Base-by-base conservation (phyloP, 2,888 invertebrate species). In the Stenotaenia linearis region DNA sequence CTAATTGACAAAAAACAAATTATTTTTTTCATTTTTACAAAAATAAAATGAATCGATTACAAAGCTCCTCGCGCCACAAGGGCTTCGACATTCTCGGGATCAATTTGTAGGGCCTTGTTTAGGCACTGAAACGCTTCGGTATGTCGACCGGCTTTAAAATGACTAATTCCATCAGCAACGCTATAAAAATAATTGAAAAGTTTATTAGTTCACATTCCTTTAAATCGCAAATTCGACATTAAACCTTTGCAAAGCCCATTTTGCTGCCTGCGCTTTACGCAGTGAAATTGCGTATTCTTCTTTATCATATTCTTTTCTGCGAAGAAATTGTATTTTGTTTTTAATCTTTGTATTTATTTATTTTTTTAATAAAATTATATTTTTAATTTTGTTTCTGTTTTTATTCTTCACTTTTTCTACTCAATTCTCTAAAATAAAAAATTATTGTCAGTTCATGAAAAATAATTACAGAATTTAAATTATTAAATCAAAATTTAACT, bases 81-180 rank as follows among this genome's bases (percentile, higher is more conserved):
- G 30, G 95, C 96, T 88, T 96, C 96, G 1, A 96, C 95, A 87
- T 96, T 96, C 83, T 93, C 90, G 0, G 95, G 92, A 87, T 96
- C 96, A 83, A 96, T 96, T 85, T 91, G 93, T 77, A 98, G 88
- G 3, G 97, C 98, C 87, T 95, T 95, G 87, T 96, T 96, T 69
- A 96, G 89, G 85, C 95, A 95, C 86, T 96, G 96, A 88, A 97
- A 95, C 45, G 97, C 97, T 88, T 98, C 97, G 0, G 94, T 92
- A 86, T 95, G 95, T 83, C 94, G 91, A 74, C 96, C 96, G 75
- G 93, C 92, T 88, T 97, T 97, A 88, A 97, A 97, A 28, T 78
- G 45, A 28, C 32, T 50, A 30, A 78, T 78, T 25, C 78, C 78
- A 56, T 78, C 28, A 25, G 78, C 78, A 37, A 80, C 78, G 21